Conservation (phyloP, 2,888 invertebrate genomes). For the Argynnis bischoffii region DNA sequence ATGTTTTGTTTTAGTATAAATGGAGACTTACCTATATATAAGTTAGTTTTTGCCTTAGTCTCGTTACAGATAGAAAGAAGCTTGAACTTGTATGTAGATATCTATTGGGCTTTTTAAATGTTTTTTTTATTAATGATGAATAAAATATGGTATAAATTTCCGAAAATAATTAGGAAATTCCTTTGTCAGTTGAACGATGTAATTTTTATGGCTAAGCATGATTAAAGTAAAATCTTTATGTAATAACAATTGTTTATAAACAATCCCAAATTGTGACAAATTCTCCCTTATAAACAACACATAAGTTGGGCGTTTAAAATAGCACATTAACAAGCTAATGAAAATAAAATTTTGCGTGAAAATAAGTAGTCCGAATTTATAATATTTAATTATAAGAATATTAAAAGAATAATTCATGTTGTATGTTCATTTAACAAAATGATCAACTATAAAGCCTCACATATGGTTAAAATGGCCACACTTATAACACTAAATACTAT, state of each 20-base stretch:
- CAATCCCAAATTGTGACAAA: conserved; percentile 27
- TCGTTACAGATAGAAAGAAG: neutral
- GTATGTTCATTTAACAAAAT: neutral
- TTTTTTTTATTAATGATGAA: no score
- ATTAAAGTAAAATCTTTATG: neutral
- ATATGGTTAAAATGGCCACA: no score
- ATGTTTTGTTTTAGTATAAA: conserved; percentile 14
- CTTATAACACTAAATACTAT: neutral
- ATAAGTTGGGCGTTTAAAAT: conserved; percentile 1
- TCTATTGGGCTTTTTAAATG: no score
- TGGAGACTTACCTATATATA: conserved; percentile 13
- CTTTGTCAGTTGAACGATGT: neutral
- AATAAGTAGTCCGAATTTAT: conserved; percentile 41
- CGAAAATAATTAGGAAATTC: no score
- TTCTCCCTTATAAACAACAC: conserved; percentile 3
- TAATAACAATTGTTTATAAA: neutral
- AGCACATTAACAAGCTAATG: conserved; percentile 21
- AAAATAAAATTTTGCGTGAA: conserved; percentile 34
- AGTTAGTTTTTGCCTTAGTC: neutral
- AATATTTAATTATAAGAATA: neutral
- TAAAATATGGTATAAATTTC: no score
- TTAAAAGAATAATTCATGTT: neutral
- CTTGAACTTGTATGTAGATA: neutral
- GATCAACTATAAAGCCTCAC: neutral
- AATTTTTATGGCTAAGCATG: neutral